Conservation (phyloP, 2,888 invertebrate genomes). For the Euplagia quadripunctaria region DNA sequence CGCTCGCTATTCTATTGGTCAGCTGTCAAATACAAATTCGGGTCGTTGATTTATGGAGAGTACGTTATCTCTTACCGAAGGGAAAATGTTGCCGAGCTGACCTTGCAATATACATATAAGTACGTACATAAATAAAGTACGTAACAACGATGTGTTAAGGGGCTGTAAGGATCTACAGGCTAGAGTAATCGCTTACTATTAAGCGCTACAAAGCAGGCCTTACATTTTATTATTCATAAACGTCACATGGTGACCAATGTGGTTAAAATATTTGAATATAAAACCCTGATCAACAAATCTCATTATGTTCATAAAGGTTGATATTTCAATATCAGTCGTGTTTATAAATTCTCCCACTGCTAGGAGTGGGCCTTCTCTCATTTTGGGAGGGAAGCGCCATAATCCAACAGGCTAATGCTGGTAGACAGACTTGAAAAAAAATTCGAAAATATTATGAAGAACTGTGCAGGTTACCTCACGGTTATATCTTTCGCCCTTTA, state of each 20-base stretch:
- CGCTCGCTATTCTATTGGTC: slow-evolving; percentile 39
- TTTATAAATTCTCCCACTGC: too few species aligned
- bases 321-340: background rate
- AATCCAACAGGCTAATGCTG: background rate
- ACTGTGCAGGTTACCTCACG: background rate
- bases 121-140: background rate
- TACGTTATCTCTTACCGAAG: slow-evolving; percentile 29
- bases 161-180: background rate
- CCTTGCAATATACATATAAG: slow-evolving; percentile 21
- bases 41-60: slow-evolving; percentile 48
- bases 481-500: background rate
- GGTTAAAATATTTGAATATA: background rate
- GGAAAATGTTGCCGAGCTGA: slow-evolving; percentile 22
- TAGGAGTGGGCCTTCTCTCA: background rate
- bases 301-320: background rate
- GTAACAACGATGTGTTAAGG: background rate
- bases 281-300: background rate
- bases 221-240: background rate
- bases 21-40: slow-evolving; percentile 48
- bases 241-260: background rate
- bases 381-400: background rate
- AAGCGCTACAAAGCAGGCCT: background rate
- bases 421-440: background rate
- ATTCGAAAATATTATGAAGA: background rate
- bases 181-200: background rate